Conservation (phyloP, 2,888 invertebrate genomes). For the Pedicia rivosa region DNA sequence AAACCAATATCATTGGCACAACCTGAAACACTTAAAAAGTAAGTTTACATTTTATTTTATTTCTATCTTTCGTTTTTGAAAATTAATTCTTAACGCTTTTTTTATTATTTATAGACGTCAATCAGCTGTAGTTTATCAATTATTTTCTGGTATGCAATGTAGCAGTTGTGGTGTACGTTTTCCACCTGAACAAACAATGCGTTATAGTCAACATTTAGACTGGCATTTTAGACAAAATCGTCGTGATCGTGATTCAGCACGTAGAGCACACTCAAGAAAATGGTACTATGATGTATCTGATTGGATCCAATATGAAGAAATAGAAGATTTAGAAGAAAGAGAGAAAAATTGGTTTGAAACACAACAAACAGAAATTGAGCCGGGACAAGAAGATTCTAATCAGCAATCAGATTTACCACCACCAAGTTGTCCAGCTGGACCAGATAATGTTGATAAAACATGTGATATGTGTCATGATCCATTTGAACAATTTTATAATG, state of each 20-base stretch:
- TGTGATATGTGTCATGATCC: slow-evolving; percentile 87
- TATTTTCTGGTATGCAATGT: slow-evolving; percentile 91
- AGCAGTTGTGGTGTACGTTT: slow-evolving; percentile 92
- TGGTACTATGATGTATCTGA: slow-evolving; percentile 85
- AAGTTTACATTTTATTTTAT: too few relatives aligned
- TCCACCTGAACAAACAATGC: slow-evolving; percentile 72
- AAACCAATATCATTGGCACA: slow-evolving; percentile 48
- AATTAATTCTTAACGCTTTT: background rate
- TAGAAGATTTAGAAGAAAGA: slow-evolving; percentile 78
- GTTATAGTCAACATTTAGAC: slow-evolving; percentile 91
- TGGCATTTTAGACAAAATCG: slow-evolving; percentile 97
- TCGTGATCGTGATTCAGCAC: slow-evolving; percentile 67
- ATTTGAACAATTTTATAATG: slow-evolving; percentile 91
- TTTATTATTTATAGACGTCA: slow-evolving; percentile 37
- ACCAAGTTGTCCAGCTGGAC: slow-evolving; percentile 54
- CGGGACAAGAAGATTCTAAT: slow-evolving; percentile 37
- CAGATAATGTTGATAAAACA: slow-evolving; percentile 42
- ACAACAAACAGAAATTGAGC: slow-evolving; percentile 39
- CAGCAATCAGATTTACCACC: slow-evolving; percentile 40
- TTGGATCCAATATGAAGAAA: slow-evolving; percentile 90
- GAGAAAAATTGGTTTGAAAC: slow-evolving; percentile 82
- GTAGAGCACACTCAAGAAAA: slow-evolving; percentile 66
- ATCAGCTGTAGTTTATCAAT: slow-evolving; percentile 44
- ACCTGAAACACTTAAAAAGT: slow-evolving; percentile 53
- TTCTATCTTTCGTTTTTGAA: too few relatives aligned